phyloP scores from a whole-genome alignment of 2,888 invertebrate species.

The Boloria euphrosyne region DNA sequence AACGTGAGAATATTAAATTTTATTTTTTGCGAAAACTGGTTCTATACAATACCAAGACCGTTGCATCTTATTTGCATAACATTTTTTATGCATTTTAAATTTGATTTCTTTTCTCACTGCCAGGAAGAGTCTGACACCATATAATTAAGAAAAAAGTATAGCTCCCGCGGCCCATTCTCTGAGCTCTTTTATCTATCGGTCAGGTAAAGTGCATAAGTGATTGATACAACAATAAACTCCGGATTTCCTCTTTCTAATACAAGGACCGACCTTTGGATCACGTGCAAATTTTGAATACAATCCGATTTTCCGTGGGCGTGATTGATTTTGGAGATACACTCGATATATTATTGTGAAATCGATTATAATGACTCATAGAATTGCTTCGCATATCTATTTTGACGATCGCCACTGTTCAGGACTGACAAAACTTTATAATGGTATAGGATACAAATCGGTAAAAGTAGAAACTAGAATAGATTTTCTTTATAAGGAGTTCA shows the following conservation, averaged over 20 bases:
- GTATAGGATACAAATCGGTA: conserved; percentile 8
- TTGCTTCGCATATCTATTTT: conserved; percentile 49
- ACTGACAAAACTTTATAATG: conserved; percentile 21
- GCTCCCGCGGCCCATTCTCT: conserved; percentile 56
- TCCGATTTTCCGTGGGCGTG: conserved; percentile 79
- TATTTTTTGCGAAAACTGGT: conserved; percentile 59
- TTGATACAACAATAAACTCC: conserved; percentile 74
- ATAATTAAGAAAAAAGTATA: conserved; percentile 71
- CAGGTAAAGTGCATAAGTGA: conserved; percentile 77
- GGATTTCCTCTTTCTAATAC: conserved; percentile 82
- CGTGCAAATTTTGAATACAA: conserved; percentile 76
- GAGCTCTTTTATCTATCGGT: conserved; percentile 69
- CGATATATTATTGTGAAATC: conserved; percentile 57
- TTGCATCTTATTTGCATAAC: conserved; percentile 74
- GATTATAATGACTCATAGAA: conserved; percentile 57
- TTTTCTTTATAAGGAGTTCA: no score
- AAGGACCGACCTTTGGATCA: conserved; percentile 75
- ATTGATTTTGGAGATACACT: conserved; percentile 78
- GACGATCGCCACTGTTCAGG: conserved; percentile 36
- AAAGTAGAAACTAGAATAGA: not conserved
- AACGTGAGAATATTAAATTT: conserved; percentile 80
- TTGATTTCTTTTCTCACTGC: conserved; percentile 44
- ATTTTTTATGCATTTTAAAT: conserved; percentile 50
- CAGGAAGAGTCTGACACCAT: conserved; percentile 58
- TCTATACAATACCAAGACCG: conserved; percentile 59